Base-by-base conservation (phyloP, 2,888 invertebrate genomes). In the Lapara coniferarum region DNA sequence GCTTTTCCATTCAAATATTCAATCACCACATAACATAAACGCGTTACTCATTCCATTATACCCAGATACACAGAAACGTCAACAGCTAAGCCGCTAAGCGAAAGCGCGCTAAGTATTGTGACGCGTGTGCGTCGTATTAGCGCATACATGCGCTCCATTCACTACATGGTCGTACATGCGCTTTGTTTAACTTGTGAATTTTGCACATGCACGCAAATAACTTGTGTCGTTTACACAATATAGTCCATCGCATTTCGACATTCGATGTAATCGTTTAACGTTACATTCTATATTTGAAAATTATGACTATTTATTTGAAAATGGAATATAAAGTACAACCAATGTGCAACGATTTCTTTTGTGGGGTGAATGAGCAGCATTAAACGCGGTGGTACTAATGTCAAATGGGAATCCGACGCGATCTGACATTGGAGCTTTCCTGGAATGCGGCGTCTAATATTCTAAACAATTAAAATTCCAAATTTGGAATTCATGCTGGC, bases 41-140 rank as follows among this genome's bases (percentile, higher is more conserved):
- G 55, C 19, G 3, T 55, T 55, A 55, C 55, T 55, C 55, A 55
- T 55, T 55, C 19, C 16, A 55, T 55, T 55, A 44, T 59, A 16
- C 14, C 25, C 16, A 19, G 19, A 63, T 8, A 49, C 19, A 49
- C 19, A 58, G 37, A 55, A 19, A 55, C 55, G 55, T 67, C 73
- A 77, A 77, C 77, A 74, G 73, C 75, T 77, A 75, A 78, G 75
- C 74, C 72, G 70, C 74, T 63, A 63, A 81, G 82, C 75, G 81
- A 75, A 76, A 78, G 83, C 63, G 46, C 63, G 49, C 63, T 63
- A 63, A 63, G 63, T 63, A 63, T 46, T 49, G 63, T 19, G 19
- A 13, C 46, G 49, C 68, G 68, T 68, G 70, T 56, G 66, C 37
- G 19, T 19, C 66, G 66, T 74, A 80, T 82, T 82, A 82, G 79